These are phyloP conservation scores for Eugnorisma glareosa DNA, from an alignment of 2,888 invertebrate genomes.

Conservation along the genomic window DNA sequence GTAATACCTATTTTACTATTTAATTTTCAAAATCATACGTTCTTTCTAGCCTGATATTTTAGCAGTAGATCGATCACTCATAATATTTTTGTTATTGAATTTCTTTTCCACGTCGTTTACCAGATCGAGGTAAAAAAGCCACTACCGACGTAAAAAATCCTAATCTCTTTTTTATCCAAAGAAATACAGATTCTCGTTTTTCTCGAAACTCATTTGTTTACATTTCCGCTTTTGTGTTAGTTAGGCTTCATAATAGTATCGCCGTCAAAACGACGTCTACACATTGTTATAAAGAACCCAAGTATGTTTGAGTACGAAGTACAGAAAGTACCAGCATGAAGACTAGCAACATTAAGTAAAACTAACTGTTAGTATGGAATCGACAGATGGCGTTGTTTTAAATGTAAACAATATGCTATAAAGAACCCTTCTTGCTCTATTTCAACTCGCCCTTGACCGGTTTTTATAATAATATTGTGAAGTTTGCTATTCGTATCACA, in stretches of 20 bases:
- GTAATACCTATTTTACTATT: neutral
- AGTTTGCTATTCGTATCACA: slow-evolving; percentile 44
- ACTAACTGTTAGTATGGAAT: slow-evolving; percentile 10
- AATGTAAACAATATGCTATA: slow-evolving; percentile 58
- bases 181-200: neutral
- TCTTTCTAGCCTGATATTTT: neutral
- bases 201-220: neutral
- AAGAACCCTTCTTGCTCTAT: slow-evolving; percentile 64
- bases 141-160: neutral
- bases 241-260: neutral
- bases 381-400: slow-evolving; percentile 58
- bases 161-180: neutral
- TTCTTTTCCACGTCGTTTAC: neutral
- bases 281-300: neutral
- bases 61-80: neutral
- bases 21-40: neutral
- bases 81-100: neutral
- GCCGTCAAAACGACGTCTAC: neutral
- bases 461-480: slow-evolving; percentile 57
- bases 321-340: neutral
- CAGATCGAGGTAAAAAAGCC: neutral
- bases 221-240: neutral
- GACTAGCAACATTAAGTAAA: neutral
- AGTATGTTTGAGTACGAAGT: neutral
- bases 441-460: slow-evolving; percentile 67